These are phyloP conservation scores for Volucella zonaria DNA, from an alignment of 2,888 invertebrate genomes.

Conservation along the genomic window DNA sequence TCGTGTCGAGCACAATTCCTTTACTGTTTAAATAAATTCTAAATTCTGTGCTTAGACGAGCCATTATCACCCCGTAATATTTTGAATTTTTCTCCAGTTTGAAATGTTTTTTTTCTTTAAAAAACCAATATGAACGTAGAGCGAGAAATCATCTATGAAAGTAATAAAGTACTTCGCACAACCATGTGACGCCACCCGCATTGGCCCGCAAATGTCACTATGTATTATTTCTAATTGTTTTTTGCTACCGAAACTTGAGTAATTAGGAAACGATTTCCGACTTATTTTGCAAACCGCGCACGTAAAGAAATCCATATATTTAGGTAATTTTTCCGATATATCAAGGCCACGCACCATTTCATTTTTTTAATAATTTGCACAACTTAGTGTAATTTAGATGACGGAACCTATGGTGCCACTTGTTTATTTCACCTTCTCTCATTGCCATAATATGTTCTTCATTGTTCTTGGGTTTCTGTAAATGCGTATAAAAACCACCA, in stretches of 20 bases:
- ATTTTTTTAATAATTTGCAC: too few species aligned
- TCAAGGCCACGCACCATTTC: too few species aligned
- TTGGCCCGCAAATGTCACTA: too few species aligned
- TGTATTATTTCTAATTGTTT: background rate
- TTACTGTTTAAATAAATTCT: constrained; percentile 26
- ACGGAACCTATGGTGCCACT: too few species aligned
- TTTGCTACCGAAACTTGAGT: constrained; percentile 1
- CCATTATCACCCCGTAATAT: constrained; percentile 39
- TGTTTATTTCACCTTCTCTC: too few species aligned
- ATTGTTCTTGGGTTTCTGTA: too few species aligned
- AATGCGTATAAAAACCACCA: too few species aligned
- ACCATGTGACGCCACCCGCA: constrained; percentile 26
- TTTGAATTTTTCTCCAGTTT: constrained; percentile 40
- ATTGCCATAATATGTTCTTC: too few species aligned
- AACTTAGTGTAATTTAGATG: background rate
- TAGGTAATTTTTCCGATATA: too few species aligned
- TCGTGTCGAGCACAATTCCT: constrained; percentile 40
- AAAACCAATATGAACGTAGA: constrained; percentile 30
- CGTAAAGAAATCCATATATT: background rate
- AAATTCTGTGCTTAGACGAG: constrained; percentile 43
- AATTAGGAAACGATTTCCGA: constrained; percentile 1
- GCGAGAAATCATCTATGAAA: too few species aligned
- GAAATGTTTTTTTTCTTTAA: constrained; percentile 40
- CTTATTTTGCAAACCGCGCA: constrained; percentile 30
- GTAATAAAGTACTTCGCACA: constrained; percentile 12